Evolutionary conservation across 1,140 invertebrate genomes (phyloP), one percentile per base, ranked within the genome.

Genomic region (Cecropterus lyciades): DNA sequence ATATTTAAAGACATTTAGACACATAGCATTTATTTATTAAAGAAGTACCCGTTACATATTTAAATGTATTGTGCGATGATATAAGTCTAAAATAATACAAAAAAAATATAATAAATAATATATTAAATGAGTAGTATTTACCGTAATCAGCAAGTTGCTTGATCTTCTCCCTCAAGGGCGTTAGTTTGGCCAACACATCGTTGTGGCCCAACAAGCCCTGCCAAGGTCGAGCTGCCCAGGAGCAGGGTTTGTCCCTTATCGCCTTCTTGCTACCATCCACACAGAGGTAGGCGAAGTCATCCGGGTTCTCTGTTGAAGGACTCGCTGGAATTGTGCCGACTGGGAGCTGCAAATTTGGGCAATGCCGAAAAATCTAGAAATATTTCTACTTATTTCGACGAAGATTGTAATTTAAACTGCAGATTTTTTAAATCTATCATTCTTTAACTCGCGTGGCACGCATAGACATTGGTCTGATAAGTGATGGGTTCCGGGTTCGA

Each of bases 191-290:
- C 8, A 94, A 87, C 1, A 94, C 87, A 27, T 94, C 93, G 9
- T 93, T 93, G 68, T 96, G 95, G 3, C 94, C 94, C 72, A 97
- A 92, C 70, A 95, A 94, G 2, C 95, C 96, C 75, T 95, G 95
- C 96, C 96, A 97, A n/a, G 96, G 96, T 56, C 95, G 92, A 0
- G 96, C 95, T 0, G 96, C 96, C 96, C 96, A 97, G 0, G 94
- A 94, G 75, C 96, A 97, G 5, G 95, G 94, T n/a, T 94, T 94
- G 11, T 93, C 94, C 0, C 93, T 94, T 1, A 97, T 85, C 0
- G 95, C 93, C 0, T 94, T 93, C 68, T 96, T 94, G 0, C 93
- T 95, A 1, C 97, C 97, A 84, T 98, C 96, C 20, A 95, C 95
- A 83, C 97, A 98, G 33, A 98, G 93, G 75, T 98, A 96, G 65